These are phyloP conservation scores for Electrona antarctica DNA, from an alignment of 2,113 vertebrate genomes.

Conservation along the genomic window DNA sequence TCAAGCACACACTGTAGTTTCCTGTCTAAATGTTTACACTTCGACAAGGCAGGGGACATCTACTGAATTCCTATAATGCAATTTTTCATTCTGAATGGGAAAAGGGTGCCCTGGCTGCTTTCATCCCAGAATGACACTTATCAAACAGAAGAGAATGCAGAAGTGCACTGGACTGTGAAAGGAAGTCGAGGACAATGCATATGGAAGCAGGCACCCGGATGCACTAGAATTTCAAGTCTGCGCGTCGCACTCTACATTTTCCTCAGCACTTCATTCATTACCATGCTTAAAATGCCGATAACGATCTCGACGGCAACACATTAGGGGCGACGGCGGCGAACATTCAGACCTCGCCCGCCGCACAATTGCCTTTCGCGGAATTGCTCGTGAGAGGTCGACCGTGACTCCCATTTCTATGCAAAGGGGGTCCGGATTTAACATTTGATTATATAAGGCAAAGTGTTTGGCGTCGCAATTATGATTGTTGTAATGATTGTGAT, in stretches of 20 bases:
- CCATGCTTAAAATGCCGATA: neutral
- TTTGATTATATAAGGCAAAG: slow-evolving; percentile 34
- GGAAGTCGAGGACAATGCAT: slow-evolving; percentile 27
- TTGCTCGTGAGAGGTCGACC: neutral
- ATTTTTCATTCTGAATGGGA: slow-evolving; percentile 15
- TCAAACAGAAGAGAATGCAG: slow-evolving; percentile 16
- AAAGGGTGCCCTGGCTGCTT: slow-evolving; percentile 16
- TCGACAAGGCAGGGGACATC: neutral
- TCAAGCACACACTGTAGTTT: too few species aligned
- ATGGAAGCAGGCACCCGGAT: neutral
- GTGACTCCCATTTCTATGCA: slow-evolving; percentile 30
- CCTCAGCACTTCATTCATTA: neutral
- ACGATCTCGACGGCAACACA: neutral
- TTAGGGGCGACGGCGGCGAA: slow-evolving; percentile 22
- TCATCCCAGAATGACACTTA: slow-evolving; percentile 14
- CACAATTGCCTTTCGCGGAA: slow-evolving; percentile 8
- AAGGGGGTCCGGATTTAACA: slow-evolving; percentile 29
- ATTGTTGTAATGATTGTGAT: too few species aligned
- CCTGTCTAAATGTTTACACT: too few species aligned
- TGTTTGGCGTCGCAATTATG: too few species aligned
- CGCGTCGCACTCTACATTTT: neutral
- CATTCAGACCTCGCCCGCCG: slow-evolving; percentile 11
- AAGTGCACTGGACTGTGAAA: slow-evolving; percentile 38
- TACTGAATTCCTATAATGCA: slow-evolving; percentile 13
- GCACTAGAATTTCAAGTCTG: neutral